Base-by-base conservation (phyloP, 2,797 vertebrate genomes). In the Aratinga solstitialis region DNA sequence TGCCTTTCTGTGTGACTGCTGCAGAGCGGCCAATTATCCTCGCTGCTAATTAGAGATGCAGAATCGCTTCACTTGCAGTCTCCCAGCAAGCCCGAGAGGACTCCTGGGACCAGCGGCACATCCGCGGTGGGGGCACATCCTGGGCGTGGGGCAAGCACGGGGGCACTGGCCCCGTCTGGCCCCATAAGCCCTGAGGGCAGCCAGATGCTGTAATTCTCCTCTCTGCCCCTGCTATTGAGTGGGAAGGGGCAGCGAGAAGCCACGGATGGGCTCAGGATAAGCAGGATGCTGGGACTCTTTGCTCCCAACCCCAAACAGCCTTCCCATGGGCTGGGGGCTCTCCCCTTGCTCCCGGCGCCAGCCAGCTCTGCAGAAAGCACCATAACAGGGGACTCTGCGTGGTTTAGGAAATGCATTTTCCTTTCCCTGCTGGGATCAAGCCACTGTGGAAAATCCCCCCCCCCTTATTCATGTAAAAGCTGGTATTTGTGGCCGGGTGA, bases 1-100 rank as follows among this genome's bases (percentile, higher is more conserved):
- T 93, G 75, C 71, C 95, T 97, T 84, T 97, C 94, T 97, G 84
- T 27, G 19, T 59, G 77, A 95, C 24, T 10, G 54, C 89, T 92
- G 93, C 92, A 93, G 86, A 94, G 62, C 42, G 2, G 77, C 79
- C 95, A 96, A 89, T 97, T 97, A 97, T 96, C 92, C 91, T 77
- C 29, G 6, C 59, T 85, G 90, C 95, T 97, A 96, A 97, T 97
- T 96, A 96, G 61, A 62, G 94, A 96, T 96, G 94, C 92, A 94
- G 96, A 96, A 89, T 85, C 90, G 42, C 62, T 58, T 34, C 56
- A 5, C 66, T 90, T 73, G 65, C 84, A 56, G 96, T 95, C 90
- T 93, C 66, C 20, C 92, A 58, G 91, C 91, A 47, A 91, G 72
- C 59, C 77, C 26, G 9, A 34, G 89, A 85, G 75, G 72, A 83